These are phyloP conservation scores for Dromococcyx pavoninus DNA, from an alignment of 2,797 vertebrate genomes.

Conservation along the genomic window DNA sequence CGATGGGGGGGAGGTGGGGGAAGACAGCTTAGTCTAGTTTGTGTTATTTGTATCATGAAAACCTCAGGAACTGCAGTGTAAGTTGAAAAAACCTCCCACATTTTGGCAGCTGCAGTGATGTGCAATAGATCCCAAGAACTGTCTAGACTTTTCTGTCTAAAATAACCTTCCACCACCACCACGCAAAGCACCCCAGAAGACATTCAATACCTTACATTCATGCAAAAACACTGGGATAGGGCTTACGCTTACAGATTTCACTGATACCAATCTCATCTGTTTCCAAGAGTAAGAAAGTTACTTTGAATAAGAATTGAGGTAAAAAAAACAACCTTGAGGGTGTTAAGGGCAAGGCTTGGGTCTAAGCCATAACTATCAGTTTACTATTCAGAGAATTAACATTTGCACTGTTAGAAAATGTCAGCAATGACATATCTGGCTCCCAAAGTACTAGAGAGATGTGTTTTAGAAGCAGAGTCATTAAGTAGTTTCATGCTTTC, in stretches of 20 bases:
- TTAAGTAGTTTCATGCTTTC: background rate
- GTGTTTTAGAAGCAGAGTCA: background rate
- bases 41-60: background rate
- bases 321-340: background rate
- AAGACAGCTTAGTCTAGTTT: background rate
- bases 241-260: background rate
- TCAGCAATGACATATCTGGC: background rate
- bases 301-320: slow-evolving; percentile 30
- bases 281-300: slow-evolving; percentile 35
- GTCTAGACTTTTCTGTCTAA: slow-evolving; percentile 46
- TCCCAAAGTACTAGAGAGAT: background rate
- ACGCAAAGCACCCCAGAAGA: background rate
- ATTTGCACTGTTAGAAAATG: background rate
- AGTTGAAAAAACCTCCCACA: background rate
- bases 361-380: background rate
- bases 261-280: slow-evolving; percentile 3
- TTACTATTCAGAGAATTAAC: slow-evolving; percentile 22
- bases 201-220: slow-evolving; percentile 24
- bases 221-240: background rate
- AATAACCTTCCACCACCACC: background rate
- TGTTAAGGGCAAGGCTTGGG: background rate
- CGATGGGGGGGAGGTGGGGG: background rate
- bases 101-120: background rate
- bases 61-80: background rate
- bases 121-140: slow-evolving; percentile 14